Evolutionary conservation across 1,140 invertebrate species (phyloP).

Genomic region (Brachionus asplanchnoidis): DNA sequence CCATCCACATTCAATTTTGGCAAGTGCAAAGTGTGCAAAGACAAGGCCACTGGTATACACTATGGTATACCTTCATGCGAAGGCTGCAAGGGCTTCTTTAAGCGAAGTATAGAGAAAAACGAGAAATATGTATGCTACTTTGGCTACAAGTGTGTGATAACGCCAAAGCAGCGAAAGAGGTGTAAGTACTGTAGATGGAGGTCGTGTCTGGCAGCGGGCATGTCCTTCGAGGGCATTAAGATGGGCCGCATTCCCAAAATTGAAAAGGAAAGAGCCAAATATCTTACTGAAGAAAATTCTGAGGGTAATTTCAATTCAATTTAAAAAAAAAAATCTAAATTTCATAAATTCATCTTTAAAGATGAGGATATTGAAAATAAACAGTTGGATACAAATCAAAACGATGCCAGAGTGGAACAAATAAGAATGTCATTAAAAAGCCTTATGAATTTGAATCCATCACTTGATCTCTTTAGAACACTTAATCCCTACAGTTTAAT

Average conservation of each 20-base stretch:
- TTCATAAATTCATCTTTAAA: not conserved
- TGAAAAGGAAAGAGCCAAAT: constrained; percentile 9
- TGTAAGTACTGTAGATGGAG: constrained; percentile 57
- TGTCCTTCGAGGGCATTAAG: constrained; percentile 38
- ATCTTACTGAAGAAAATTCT: not conserved
- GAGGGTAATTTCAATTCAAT: not conserved
- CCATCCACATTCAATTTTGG: constrained; percentile 11
- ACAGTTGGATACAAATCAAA: not conserved
- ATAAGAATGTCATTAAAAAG: not conserved
- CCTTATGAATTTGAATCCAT: not conserved
- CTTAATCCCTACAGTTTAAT: not conserved
- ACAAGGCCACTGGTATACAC: constrained; percentile 36
- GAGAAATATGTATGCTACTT: constrained; percentile 57
- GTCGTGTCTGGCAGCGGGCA: constrained; percentile 51
- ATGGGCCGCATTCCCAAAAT: constrained; percentile 40
- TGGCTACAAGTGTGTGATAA: constrained; percentile 54
- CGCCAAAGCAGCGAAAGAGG: constrained; percentile 53
- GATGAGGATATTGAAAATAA: not conserved
- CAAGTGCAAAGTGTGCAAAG: constrained; percentile 37
- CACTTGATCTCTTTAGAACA: not conserved
- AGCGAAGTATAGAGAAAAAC: constrained; percentile 55
- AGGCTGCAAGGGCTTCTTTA: constrained; percentile 36
- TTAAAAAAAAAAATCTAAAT: not conserved
- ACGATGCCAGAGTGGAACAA: not conserved
- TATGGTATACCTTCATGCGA: constrained; percentile 34